Base-by-base conservation (phyloP, 2,888 invertebrate species). In the Protonemura montana region DNA sequence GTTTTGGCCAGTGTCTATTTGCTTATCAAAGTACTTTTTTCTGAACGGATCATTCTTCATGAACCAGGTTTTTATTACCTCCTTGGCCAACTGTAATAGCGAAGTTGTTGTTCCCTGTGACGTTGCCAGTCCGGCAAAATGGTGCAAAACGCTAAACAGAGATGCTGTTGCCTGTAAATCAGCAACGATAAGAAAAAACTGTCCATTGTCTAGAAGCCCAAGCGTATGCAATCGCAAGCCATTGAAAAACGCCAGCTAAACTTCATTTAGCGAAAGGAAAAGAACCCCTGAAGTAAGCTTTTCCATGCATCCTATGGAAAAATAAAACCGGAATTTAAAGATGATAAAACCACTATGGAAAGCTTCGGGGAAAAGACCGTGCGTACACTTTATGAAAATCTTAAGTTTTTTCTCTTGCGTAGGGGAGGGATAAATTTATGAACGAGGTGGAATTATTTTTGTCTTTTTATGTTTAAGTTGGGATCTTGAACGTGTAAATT, bases 281-380 rank as follows among this genome's bases (percentile, higher is more conserved):
- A 28, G 76, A 76, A 59, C 21, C 41, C 26, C 10, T 76, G 28
- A 27, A 29, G 84, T 28, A 86, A 81, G 80, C 26, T 29, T 86
- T 82, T 41, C 42, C 76, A 13, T 29, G 25, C 82, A 80, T 42
- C 27, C 41, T 80, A 81, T 82, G 76, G 29, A 85, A 86, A 81
- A 82, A 21, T 59, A 59, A 86, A 86, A 59, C n/a, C 81, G 80
- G 82, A 86, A 86, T 82, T 86, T 86, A 82, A 86, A 86, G 81
- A 86, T 82, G 85, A 80, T 59, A 25, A 82, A 81, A 86, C 85
- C 41, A 41, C 6, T 0, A 82, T 35, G 10, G 21, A 41, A 35
- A 41, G 41, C 35, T 82, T 6, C 42, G 25, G 13, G 82, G 82
- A 82, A 41, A 59, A 59, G 59, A 21, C 3, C 41, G n/a, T 41